Base-by-base conservation (phyloP, 2,797 vertebrate species). In the Salarias fasciatus region DNA sequence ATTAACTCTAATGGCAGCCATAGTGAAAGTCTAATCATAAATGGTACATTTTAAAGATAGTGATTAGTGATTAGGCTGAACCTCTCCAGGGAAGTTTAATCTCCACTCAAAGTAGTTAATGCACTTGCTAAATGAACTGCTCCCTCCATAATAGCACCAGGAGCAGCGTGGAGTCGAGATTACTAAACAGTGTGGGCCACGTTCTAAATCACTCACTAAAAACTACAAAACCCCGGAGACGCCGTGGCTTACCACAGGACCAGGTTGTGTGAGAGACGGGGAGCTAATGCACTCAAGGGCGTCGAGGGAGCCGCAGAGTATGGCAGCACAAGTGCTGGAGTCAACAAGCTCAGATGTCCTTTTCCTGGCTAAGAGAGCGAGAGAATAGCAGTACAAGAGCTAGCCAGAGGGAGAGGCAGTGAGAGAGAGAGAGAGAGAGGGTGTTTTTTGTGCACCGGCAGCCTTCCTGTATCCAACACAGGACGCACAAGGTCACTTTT, bases 291-390 rank as follows among this genome's bases (percentile, higher is more conserved):
- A 89, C 87, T 90, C 82, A 82, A 85, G 86, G 82, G 87, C 72
- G 79, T 70, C 79, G 10, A 52, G 87, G 80, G 84, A 88, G 76
- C 45, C 1, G 67, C 74, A 59, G 82, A 80, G 82, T 82, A 83
- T 53, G 82, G 82, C 78, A 66, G 84, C 76, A 65, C 81, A 73
- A 89, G 85, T 83, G 83, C 83, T 79, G 78, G 72, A 87, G 87
- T 91, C 87, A 89, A 89, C 86, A 87, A 84, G 91, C 88, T 90
- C 86, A 83, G 86, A 87, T 90, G 88, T 92, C 87, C 82, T 86
- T 87, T 91, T 88, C 70, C 77, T 83, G 80, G 71, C 82, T 69
- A 61, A 47, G 77, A 85, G 84, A 75, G 80, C 18, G 1, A 36
- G 80, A 79, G 78, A 74, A 73, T 55, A 72, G 75, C 67, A 66